Percentiles rank a stretch among this genome's conserved stretches.
Evolutionary conservation across 2,888 invertebrate genomes (phyloP).

Genomic region (Calliphora vomitoria): DNA sequence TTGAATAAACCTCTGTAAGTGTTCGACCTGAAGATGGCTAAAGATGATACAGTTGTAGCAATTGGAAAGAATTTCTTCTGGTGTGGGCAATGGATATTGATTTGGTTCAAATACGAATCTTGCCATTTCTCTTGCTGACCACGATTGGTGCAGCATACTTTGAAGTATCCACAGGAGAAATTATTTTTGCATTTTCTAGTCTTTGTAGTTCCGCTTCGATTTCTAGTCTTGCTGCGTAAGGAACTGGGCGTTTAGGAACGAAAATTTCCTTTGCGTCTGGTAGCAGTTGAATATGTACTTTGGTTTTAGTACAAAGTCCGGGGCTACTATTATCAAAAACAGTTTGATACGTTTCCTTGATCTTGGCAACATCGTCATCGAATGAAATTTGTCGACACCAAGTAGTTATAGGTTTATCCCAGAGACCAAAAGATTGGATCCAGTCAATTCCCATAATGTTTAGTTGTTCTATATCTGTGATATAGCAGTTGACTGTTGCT

Average conservation of each 20-base stretch:
- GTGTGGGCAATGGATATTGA: constrained; percentile 58
- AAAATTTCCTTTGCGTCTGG: constrained; percentile 26
- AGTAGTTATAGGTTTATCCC: constrained; percentile 13
- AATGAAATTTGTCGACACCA: constrained; percentile 30
- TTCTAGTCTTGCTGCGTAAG: constrained; percentile 12
- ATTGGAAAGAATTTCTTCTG: constrained; percentile 73
- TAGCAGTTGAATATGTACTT: constrained; percentile 24
- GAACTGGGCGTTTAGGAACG: constrained; percentile 36
- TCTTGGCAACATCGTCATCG: not conserved
- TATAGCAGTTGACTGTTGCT: constrained; percentile 5
- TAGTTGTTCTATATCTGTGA: constrained; percentile 35
- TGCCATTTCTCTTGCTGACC: constrained; percentile 62
- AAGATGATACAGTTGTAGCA: constrained; percentile 65
- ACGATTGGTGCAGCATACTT: constrained; percentile 75
- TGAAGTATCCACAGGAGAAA: constrained; percentile 69
- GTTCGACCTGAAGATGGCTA: constrained; percentile 64
- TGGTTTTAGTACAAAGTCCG: constrained; percentile 24
- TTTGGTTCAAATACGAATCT: constrained; percentile 73
- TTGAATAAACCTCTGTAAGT: constrained; percentile 66
- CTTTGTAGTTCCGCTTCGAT: constrained; percentile 68
- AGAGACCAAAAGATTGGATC: constrained; percentile 19
- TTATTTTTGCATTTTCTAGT: constrained; percentile 62
- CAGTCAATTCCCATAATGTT: constrained; percentile 27
- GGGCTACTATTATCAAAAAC: constrained; percentile 26
- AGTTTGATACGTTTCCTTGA: not conserved